Evolutionary conservation across 2,797 vertebrate genomes (phyloP).

Genomic region (Selene dorsalis): DNA sequence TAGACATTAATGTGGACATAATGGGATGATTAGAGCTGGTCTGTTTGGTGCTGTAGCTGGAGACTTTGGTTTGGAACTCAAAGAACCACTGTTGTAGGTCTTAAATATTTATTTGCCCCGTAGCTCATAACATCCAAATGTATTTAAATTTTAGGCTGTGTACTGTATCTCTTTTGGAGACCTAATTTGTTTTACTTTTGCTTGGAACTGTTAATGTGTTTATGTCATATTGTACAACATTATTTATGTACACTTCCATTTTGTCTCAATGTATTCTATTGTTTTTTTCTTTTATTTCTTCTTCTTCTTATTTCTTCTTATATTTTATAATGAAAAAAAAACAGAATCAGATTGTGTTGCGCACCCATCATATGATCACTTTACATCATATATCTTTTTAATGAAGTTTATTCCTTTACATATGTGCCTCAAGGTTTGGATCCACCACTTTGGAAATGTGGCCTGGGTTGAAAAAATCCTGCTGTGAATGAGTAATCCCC

Average conservation of each 20-base stretch:
- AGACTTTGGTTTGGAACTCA: no score
- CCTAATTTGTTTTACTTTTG: background rate
- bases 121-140: background rate
- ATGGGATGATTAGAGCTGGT: no score
- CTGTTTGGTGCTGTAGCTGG: no score
- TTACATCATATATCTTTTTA: background rate
- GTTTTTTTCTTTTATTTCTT: no score
- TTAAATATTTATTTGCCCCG: no score
- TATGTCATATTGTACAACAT: background rate
- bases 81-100: no score
- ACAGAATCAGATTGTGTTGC: background rate
- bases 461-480: conserved; percentile 13
- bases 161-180: background rate
- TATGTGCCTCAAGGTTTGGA: conserved; percentile 14
- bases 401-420: conserved; percentile 1
- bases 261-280: no score
- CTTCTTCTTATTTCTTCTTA: no score
- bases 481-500: conserved; percentile 52
- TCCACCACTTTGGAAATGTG: conserved; percentile 12
- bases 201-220: no score
- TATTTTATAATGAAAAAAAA: no score
- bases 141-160: background rate
- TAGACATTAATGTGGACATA: no score
- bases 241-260: no score
- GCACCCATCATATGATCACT: background rate